Evolutionary conservation across 2,888 invertebrate species (phyloP), one percentile per base, ranked within the genome.

Genomic region (Mimachlamys varia): DNA sequence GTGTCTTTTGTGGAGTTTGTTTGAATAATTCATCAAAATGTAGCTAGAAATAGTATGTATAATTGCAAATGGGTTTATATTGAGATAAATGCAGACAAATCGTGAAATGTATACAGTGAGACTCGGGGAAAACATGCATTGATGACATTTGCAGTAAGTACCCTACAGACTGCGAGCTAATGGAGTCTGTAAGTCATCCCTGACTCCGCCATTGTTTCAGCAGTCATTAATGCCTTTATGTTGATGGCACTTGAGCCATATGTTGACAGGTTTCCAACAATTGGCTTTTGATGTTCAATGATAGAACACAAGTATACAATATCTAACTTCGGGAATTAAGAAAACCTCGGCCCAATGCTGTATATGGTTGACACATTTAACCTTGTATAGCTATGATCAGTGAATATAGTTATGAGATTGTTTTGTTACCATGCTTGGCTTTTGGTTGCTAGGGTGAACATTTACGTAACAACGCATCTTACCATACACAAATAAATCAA

Each of bases 11-110:
- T 33, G 2, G 76, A 76, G 27, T 76, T 22, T 76, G 33, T 33
- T 76, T 76, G 76, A 76, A 76, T 33, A 76, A 76, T 76, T 33
- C 33, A 76, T 76, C 7, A 5, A 76, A 76, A 76, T 76, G 15
- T 27, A 62, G n/a, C 62, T 62, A 76, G 27, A 62, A 76, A 76
- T 22, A 76, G 76, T 76, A 76, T 33, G 33, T 17, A 27, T 76
- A 76, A 76, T 76, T 76, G 17, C 33, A 76, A 76, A 76, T 27
- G 76, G 33, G 76, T 76, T 76, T 76, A 76, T 33, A 76, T 76
- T 12, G 76, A 27, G 33, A 76, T 33, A 33, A 33, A 76, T 27
- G 33, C 7, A 33, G 76, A 76, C 22, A 62, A 62, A 62, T 62
- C 62, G 33, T 33, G 76, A 76, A 76, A 76, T 76, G 33, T 76